phyloP scores from a whole-genome alignment of 2,113 vertebrate genomes.

The Chloropsis hardwickii region DNA sequence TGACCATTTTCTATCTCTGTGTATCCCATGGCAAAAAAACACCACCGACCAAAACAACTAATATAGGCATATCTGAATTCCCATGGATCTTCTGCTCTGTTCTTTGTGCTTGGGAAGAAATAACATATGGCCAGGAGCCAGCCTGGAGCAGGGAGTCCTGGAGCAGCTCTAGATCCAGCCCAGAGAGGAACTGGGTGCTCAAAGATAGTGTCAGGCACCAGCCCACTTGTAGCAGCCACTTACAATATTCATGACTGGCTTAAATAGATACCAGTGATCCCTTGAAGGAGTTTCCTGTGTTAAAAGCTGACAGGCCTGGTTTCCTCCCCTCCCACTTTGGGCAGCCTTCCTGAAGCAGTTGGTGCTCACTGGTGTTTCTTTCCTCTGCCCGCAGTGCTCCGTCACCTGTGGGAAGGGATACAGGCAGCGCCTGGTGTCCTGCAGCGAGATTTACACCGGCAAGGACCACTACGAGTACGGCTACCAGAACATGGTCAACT shows the following conservation, averaged over 20 bases:
- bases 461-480: constrained; percentile 93
- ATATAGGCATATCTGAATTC: background rate
- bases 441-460: constrained; percentile 90
- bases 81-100: background rate
- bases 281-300: background rate
- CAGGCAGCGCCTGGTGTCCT: constrained; percentile 89
- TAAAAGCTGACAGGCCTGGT: background rate
- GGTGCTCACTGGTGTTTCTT: background rate
- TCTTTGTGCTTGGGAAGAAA: background rate
- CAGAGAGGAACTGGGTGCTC: background rate
- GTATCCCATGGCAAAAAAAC: too few relatives aligned
- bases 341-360: fast-evolving
- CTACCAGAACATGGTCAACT: constrained; percentile 85
- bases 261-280: background rate
- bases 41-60: too few relatives aligned
- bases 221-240: background rate
- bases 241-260: background rate
- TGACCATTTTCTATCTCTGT: background rate
- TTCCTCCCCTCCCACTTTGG: background rate
- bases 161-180: background rate
- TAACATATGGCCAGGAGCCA: background rate
- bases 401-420: constrained; percentile 91
- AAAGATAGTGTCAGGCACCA: background rate
- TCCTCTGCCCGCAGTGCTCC: constrained; percentile 81
- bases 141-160: background rate